Evolutionary conservation across 1,140 invertebrate species (phyloP).

Genomic region (Nylanderia fulva): DNA sequence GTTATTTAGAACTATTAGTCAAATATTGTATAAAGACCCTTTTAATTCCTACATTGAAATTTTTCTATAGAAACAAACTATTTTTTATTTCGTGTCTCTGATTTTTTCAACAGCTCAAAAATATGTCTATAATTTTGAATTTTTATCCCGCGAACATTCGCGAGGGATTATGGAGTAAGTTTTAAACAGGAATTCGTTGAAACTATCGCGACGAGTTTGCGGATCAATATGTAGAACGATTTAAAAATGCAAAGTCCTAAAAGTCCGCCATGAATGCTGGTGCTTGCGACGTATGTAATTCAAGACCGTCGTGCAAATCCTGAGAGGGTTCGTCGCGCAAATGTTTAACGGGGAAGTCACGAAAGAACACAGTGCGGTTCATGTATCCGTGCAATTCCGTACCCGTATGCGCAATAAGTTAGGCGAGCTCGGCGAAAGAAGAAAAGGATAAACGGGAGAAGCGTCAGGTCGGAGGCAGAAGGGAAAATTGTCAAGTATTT

Average conservation of each 20-base stretch:
- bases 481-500: slow-evolving; percentile 32
- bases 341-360: slow-evolving; percentile 48
- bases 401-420: slow-evolving; percentile 19
- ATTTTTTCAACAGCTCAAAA: neutral
- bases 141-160: neutral
- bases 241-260: slow-evolving; percentile 46
- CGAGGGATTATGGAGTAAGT: neutral
- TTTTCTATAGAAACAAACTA: neutral
- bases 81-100: neutral
- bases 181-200: neutral
- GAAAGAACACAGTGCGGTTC: slow-evolving; percentile 6
- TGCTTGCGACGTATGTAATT: slow-evolving; percentile 26
- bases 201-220: neutral
- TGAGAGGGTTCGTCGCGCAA: slow-evolving; percentile 12
- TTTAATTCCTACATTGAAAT: slow-evolving; percentile 1
- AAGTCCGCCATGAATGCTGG: slow-evolving; percentile 11
- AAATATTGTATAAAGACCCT: too few relatives aligned
- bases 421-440: neutral
- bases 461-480: neutral
- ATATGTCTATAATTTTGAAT: neutral
- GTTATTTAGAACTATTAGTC: too few relatives aligned
- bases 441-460: slow-evolving; percentile 17
- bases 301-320: slow-evolving; percentile 23
- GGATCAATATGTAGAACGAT: slow-evolving; percentile 12
- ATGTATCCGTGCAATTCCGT: slow-evolving; percentile 24